Conservation (phyloP, 2,888 invertebrate genomes). For the Mythimna pallens region DNA sequence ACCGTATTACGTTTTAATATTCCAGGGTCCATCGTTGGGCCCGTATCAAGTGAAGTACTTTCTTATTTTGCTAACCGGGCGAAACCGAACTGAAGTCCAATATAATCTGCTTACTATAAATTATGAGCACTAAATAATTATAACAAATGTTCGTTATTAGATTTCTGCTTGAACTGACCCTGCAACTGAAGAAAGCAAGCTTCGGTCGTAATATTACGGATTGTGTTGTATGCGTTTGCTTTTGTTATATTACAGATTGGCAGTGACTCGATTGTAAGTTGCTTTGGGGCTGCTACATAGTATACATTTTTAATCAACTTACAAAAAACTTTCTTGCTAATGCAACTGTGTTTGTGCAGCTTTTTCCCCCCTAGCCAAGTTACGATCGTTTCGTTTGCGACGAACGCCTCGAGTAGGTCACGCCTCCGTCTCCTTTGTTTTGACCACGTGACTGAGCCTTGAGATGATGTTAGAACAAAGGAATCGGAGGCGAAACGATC, state of each 20-base stretch:
- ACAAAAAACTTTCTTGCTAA: neutral
- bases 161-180: neutral
- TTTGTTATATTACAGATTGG: conserved; percentile 20
- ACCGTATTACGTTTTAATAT: neutral
- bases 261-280: conserved; percentile 19
- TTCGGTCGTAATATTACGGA: neutral
- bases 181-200: neutral
- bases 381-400: too few species aligned
- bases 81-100: neutral
- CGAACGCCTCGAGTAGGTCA: too few species aligned
- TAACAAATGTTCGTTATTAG: neutral
- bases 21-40: neutral
- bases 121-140: conserved; percentile 15
- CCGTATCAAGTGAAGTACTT: neutral
- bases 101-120: conserved; percentile 5
- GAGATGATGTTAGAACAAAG: too few species aligned
- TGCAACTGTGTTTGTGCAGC: neutral
- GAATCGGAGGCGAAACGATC: too few species aligned
- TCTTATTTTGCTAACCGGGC: neutral
- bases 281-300: conserved; percentile 7
- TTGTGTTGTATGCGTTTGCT: conserved; percentile 2
- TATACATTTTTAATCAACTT: neutral
- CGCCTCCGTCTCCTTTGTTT: too few species aligned
- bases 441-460: too few species aligned
- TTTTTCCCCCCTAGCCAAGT: too few species aligned